Evolutionary conservation across 2,888 invertebrate species (phyloP).

Genomic region (Acanthopleura granulata): DNA sequence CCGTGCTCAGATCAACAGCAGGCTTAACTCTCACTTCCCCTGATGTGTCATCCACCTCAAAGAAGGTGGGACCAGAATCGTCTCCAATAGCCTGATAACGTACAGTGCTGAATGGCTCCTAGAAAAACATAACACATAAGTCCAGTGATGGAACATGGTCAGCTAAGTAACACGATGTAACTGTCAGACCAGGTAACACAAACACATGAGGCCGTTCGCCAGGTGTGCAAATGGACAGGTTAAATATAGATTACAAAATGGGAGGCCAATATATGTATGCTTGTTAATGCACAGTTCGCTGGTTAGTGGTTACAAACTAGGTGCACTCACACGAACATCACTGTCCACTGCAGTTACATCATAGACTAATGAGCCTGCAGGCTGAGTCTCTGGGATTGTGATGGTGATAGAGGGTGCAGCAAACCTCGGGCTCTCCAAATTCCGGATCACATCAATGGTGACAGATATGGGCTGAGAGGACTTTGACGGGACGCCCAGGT

Average conservation of each 20-base stretch:
- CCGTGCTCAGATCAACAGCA: slow-evolving; percentile 41
- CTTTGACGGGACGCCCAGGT: not conserved
- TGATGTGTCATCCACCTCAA: slow-evolving; percentile 32
- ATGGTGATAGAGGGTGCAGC: slow-evolving; percentile 29
- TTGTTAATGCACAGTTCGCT: too few relatives aligned
- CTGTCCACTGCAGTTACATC: slow-evolving; percentile 39
- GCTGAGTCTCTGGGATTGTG: slow-evolving; percentile 40
- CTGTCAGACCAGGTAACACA: too few relatives aligned
- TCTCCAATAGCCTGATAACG: slow-evolving; percentile 41
- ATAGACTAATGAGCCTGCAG: slow-evolving; percentile 34
- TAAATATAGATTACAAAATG: too few relatives aligned
- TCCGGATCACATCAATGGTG: slow-evolving; percentile 52
- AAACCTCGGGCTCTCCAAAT: slow-evolving; percentile 59
- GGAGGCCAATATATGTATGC: too few relatives aligned
- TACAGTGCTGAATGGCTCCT: slow-evolving; percentile 42
- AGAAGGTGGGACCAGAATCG: slow-evolving; percentile 41
- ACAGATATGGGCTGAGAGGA: slow-evolving; percentile 27
- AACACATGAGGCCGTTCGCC: too few relatives aligned
- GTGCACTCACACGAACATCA: slow-evolving; percentile 23
- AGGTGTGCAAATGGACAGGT: too few relatives aligned
- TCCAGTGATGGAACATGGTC: too few relatives aligned
- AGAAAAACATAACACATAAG: not conserved
- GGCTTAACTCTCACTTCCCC: slow-evolving; percentile 31
- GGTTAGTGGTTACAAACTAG: too few relatives aligned
- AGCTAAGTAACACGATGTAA: too few relatives aligned